These are phyloP conservation scores for Archegozetes longisetosus DNA, from an alignment of 1,140 invertebrate species.

Conservation along the genomic window DNA sequence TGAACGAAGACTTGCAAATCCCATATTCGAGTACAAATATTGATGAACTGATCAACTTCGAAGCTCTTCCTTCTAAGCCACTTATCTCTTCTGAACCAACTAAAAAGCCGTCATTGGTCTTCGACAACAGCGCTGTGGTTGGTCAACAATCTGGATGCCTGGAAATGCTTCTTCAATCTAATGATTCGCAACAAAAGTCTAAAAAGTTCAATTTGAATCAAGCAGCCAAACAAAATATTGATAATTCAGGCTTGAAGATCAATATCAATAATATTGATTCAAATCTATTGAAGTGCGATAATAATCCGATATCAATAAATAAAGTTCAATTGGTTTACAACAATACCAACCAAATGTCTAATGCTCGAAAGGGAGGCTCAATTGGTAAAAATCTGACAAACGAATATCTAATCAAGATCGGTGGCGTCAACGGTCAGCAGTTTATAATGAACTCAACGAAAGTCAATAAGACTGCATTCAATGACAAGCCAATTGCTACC, in stretches of 20 bases:
- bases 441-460: too few species aligned
- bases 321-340: too few species aligned
- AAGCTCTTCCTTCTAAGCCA: background rate
- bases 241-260: background rate
- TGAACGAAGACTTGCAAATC: constrained; percentile 6
- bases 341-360: too few species aligned
- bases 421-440: too few species aligned
- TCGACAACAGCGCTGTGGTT: background rate
- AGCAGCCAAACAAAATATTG: background rate
- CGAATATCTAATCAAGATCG: too few species aligned
- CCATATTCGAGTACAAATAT: constrained; percentile 3
- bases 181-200: background rate
- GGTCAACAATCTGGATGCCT: background rate
- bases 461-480: too few species aligned
- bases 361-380: too few species aligned
- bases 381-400: too few species aligned
- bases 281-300: background rate
- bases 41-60: constrained; percentile 3
- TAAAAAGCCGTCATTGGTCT: background rate
- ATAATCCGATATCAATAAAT: too few species aligned
- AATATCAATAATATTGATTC: background rate
- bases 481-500: too few species aligned
- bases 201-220: constrained; percentile 8
- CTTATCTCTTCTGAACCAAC: background rate
- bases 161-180: constrained; percentile 5